Evolutionary conservation across 2,888 invertebrate genomes (phyloP), one percentile per base, ranked within the genome.

Genomic region (Venustoraphidia nigricollis): DNA sequence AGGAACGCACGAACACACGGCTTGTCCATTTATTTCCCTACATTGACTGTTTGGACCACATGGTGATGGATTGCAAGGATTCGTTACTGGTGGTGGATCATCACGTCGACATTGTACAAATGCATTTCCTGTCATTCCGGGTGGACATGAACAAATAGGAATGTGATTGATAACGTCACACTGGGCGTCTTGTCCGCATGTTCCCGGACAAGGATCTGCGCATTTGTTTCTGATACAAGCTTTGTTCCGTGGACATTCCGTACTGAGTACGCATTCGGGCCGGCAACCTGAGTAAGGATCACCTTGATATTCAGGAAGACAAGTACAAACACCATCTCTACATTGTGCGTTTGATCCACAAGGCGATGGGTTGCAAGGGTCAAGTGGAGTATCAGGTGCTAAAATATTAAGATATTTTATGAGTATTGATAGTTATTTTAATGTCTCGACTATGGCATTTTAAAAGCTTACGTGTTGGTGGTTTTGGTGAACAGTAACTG

Each of bases 271-370:
- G 58, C 79, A 80, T 62, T 79, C 78, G 41, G 79, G 79, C 53
- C 73, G 60, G 54, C 74, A 75, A 37, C 68, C 69, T 54, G 62
- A 57, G 51, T 70, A 70, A 35, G 75, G 73, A 57, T 75, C 66
- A 44, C 73, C 73, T 56, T 65, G 64, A 54, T 67, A 70, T 55
- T 69, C 69, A 9, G 64, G 59, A 27, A 66, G 52, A 57, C 72
- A 73, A n/a, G 65, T 62, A 55, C 71, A 72, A 44, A 60, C 53
- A 38, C 65, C 65, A 45, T 63, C 57, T 40, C 66, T 62, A 58
- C 78, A 79, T 55, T 69, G 61, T 41, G 78, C 70, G 58, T 83
- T 83, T 4, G 79, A 69, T 37, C 87, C 87, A 64, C 87, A 88
- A 40, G 84, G 84, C 36, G 76, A 76, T 51, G 79, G 79, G 58